Evolutionary conservation across 2,888 invertebrate genomes (phyloP), one percentile per base, ranked within the genome.

Genomic region (Platycnemis pennipes): DNA sequence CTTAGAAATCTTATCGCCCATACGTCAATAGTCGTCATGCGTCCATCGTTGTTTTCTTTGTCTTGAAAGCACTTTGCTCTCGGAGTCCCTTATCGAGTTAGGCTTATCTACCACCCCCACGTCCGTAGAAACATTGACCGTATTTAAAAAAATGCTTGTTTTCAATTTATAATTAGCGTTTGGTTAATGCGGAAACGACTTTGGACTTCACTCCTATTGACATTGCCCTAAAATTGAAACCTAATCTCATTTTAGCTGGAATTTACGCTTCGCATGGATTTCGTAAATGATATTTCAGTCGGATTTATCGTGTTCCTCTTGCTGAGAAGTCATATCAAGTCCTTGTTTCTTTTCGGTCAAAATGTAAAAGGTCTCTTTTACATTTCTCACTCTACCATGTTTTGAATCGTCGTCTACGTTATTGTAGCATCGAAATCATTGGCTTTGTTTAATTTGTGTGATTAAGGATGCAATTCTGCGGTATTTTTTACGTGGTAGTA

Each of bases 131-230:
- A 77, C 77, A 77, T 37, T 77, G 37, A 77, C 77, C 77, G 37
- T 77, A 11, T 26, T 26, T 37, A 77, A 77, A 31, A 69, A 63
- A 63, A 63, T 22, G 26, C n/a, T 63, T 22, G 63, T 63, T 13
- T 31, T 77, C 37, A 16, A 77, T 31, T 77, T 31, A 77, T 77
- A 37, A 77, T 77, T 77, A 37, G 77, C 37, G 77, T 77, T 77
- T n/a, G 31, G 37, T 37, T 77, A 63, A 77, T 77, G 77, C 77
- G 77, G 77, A 77, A 77, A 37, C 31, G 77, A 77, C 37, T 77
- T 77, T 77, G 77, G 77, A 77, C 77, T 77, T 77, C 16, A 16
- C n/a, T n/a, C 77, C 19, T n/a, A 63, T 3, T 26, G 22, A 19
- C 63, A n/a, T 7, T 63, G 22, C 8, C 63, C n/a, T n/a, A 63